Percentiles rank a stretch among this genome's conserved stretches.
phyloP scores from a whole-genome alignment of 2,113 vertebrate species.

The Microcebus lehilahytsara region DNA sequence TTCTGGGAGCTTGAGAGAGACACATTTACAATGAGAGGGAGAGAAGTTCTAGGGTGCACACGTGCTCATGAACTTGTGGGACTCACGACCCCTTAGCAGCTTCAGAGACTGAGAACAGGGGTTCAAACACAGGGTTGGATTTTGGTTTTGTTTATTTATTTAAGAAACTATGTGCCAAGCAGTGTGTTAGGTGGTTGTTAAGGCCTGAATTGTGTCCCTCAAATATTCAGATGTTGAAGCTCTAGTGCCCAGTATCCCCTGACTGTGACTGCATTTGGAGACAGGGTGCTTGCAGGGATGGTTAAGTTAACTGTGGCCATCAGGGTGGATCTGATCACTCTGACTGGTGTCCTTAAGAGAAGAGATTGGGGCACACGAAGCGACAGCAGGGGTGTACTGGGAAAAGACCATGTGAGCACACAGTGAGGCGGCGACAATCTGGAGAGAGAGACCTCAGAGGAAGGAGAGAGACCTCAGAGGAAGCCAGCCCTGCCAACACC shows the following conservation, averaged over 20 bases:
- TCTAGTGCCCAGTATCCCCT: background rate
- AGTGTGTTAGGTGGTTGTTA: background rate
- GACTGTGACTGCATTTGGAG: background rate
- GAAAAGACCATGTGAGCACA: background rate
- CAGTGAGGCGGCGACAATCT: background rate
- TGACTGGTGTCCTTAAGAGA: background rate
- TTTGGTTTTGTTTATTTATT: background rate
- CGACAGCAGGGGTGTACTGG: background rate
- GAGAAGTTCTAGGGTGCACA: background rate
- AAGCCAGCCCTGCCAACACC: background rate
- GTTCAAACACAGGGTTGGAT: background rate
- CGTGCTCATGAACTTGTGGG: background rate
- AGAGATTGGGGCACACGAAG: background rate
- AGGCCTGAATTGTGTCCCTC: background rate
- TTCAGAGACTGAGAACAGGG: background rate
- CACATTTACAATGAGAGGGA: background rate
- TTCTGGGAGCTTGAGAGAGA: background rate
- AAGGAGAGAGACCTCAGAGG: background rate
- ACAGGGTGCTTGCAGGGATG: background rate
- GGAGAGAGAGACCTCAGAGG: background rate
- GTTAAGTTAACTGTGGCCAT: background rate
- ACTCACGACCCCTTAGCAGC: background rate
- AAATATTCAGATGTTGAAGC: background rate
- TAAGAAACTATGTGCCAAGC: background rate
- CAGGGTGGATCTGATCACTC: background rate